Evolutionary conservation across 2,113 vertebrate genomes (phyloP).

Genomic region (Anolis carolinensis): DNA sequence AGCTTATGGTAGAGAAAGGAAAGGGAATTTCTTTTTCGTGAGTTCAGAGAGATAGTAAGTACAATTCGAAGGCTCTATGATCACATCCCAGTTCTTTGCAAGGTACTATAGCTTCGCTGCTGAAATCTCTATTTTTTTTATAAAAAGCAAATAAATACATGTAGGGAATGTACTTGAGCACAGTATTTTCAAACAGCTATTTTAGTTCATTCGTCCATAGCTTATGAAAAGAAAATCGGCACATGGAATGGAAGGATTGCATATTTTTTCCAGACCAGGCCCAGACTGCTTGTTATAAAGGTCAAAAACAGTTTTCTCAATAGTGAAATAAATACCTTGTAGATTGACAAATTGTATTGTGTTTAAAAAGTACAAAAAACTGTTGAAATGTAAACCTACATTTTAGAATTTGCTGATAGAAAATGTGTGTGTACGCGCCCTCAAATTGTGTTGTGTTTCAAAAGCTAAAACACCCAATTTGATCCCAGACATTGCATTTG

Average conservation of each 20-base stretch:
- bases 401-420: neutral
- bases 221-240: neutral
- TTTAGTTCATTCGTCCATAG: neutral
- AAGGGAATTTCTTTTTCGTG: neutral
- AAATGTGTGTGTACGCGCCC: too few relatives aligned
- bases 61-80: neutral
- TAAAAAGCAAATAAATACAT: neutral
- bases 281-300: neutral
- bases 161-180: neutral
- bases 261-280: neutral
- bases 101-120: neutral
- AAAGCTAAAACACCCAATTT: neutral
- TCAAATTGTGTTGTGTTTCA: too few relatives aligned
- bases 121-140: neutral
- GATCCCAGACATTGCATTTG: conserved; percentile 1
- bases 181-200: neutral
- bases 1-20: conserved; percentile 77
- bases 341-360: neutral
- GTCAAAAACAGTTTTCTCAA: conserved; percentile 6
- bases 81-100: neutral
- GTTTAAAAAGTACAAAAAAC: neutral
- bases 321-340: neutral
- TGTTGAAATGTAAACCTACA: neutral
- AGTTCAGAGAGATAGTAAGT: too few relatives aligned
- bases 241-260: neutral